Evolutionary conservation across 2,797 vertebrate genomes (phyloP).

Genomic region (Sandelia bainsii): DNA sequence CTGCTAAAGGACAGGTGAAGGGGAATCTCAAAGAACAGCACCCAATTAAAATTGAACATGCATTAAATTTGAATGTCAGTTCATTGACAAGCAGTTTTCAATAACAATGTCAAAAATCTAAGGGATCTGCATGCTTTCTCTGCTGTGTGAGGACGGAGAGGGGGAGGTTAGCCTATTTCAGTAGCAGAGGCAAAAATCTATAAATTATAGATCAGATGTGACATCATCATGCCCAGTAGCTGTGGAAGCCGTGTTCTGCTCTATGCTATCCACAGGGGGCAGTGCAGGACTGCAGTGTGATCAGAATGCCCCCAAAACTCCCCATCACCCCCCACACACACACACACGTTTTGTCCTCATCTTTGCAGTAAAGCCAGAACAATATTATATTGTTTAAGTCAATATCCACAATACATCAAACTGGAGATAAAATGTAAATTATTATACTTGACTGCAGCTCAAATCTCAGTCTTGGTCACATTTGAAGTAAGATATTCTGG

Average conservation of each 20-base stretch:
- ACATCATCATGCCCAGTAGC: conserved; percentile 53
- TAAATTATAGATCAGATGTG: conserved; percentile 79
- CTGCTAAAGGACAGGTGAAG: conserved; percentile 36
- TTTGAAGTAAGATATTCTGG: background rate
- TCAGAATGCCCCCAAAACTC: background rate
- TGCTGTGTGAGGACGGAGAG: background rate
- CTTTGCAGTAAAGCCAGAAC: conserved; percentile 25
- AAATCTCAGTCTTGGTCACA: background rate
- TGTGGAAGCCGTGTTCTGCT: conserved; percentile 50
- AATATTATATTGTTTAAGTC: background rate
- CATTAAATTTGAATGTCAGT: conserved; percentile 36
- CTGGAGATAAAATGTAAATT: no score
- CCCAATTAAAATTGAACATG: conserved; percentile 24
- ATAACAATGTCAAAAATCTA: conserved; percentile 20
- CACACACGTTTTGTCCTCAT: background rate
- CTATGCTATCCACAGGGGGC: conserved; percentile 82
- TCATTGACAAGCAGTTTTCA: conserved; percentile 8
- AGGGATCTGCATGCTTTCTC: conserved; percentile 2
- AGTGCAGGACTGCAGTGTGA: conserved; percentile 61
- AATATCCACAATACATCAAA: background rate
- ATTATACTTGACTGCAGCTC: background rate
- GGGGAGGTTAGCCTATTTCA: conserved; percentile 41
- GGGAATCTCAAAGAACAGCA: conserved; percentile 12
- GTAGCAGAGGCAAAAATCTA: conserved; percentile 55
- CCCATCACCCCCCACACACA: no score